Conservation (phyloP, 2,797 vertebrate species). For the Falco peregrinus region DNA sequence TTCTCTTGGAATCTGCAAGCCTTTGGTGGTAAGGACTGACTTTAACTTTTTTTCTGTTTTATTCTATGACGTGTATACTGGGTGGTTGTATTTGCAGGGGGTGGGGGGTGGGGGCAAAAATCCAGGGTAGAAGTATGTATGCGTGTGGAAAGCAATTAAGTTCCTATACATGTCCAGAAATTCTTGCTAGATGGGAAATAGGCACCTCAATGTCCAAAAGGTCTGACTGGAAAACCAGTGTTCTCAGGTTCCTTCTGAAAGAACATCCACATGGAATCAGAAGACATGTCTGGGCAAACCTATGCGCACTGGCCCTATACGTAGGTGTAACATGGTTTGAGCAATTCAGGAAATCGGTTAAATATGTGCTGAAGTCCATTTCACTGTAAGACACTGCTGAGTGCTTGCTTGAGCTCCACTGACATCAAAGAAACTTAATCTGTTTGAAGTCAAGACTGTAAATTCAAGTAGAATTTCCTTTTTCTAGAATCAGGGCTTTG, state of each 20-base stretch:
- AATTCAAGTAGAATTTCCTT: slow-evolving; percentile 39
- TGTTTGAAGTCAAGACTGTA: slow-evolving; percentile 54
- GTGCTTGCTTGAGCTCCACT: not conserved
- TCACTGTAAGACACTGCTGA: not conserved
- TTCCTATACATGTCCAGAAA: not conserved
- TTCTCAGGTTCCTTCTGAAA: not conserved
- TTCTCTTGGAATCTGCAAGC: slow-evolving; percentile 90
- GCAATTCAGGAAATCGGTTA: not conserved
- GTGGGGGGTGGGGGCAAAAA: not conserved
- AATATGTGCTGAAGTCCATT: not conserved
- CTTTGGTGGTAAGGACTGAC: slow-evolving; percentile 80
- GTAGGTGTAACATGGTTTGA: not conserved
- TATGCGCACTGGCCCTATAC: rapidly evolving
- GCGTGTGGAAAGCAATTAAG: not conserved
- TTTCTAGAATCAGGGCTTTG: slow-evolving; percentile 10
- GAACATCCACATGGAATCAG: not conserved
- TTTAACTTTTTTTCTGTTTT: not conserved
- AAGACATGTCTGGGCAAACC: not conserved
- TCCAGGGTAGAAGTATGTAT: not conserved
- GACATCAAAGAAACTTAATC: slow-evolving; percentile 38
- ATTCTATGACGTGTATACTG: rapidly evolving
- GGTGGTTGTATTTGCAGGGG: not conserved
- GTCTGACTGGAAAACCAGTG: not conserved
- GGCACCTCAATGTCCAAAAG: not conserved
- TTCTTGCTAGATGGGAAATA: not conserved